Conservation (phyloP, 2,113 vertebrate genomes). For the Notarius lentiginosus region DNA sequence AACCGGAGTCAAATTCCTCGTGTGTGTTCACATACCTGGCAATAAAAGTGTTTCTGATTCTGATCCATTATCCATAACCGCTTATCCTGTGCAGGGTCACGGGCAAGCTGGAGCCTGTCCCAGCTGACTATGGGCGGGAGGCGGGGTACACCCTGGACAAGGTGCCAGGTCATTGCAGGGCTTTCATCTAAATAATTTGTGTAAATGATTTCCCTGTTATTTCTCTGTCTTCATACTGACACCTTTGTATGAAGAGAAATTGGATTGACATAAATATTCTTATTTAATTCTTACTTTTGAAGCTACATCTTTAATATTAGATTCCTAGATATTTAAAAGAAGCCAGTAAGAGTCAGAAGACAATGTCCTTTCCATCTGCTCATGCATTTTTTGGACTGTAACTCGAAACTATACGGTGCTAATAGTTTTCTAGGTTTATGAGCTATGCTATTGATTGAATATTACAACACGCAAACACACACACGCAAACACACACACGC, state of each 20-base stretch:
- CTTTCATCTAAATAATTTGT: too few species aligned
- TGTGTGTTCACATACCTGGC: too few species aligned
- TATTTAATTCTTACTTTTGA: background rate
- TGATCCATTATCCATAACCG: too few species aligned
- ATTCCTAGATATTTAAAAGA: background rate
- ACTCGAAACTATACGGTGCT: constrained; percentile 14
- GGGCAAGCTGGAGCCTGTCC: too few species aligned
- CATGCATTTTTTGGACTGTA: background rate
- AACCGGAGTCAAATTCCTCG: too few species aligned
- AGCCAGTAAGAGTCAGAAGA: background rate
- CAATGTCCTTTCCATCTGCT: background rate
- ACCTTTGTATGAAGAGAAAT: background rate
- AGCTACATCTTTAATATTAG: background rate
- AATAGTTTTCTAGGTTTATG: constrained; percentile 35
- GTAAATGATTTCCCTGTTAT: background rate
- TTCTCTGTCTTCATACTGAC: background rate
- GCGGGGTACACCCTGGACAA: too few species aligned
- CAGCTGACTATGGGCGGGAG: too few species aligned
- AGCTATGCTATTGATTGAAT: constrained; percentile 23
- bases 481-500: constrained; percentile 36
- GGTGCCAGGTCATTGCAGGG: too few species aligned
- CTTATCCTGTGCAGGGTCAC: too few species aligned
- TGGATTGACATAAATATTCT: background rate
- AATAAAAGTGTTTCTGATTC: too few species aligned
- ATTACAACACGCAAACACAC: constrained; percentile 31